phyloP scores from a whole-genome alignment of 2,797 vertebrate genomes.

The Hippocampus kuda region DNA sequence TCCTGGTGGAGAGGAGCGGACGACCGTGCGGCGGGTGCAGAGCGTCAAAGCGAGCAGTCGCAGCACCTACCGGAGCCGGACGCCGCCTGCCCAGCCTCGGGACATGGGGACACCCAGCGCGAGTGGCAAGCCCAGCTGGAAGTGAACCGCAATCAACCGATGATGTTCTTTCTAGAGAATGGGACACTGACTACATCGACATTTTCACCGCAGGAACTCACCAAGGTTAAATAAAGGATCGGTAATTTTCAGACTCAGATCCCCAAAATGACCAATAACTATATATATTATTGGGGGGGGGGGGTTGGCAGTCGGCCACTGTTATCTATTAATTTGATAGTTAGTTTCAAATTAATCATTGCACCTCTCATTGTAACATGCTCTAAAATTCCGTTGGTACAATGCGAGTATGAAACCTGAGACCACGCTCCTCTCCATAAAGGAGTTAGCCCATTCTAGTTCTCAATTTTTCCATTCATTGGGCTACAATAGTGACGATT shows the following conservation, averaged over 20 bases:
- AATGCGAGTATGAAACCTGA: too few relatives aligned
- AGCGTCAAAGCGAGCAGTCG: slow-evolving; percentile 70
- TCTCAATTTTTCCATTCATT: too few relatives aligned
- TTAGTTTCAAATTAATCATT: too few relatives aligned
- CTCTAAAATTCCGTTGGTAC: too few relatives aligned
- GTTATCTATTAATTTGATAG: neutral
- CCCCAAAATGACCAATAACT: too few relatives aligned
- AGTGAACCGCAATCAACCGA: slow-evolving; percentile 53
- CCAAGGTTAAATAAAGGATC: neutral
- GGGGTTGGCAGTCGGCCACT: neutral
- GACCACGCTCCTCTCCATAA: too few relatives aligned
- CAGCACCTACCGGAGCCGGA: slow-evolving; percentile 55
- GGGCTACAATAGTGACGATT: too few relatives aligned
- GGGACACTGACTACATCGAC: neutral
- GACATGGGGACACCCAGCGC: slow-evolving; percentile 59
- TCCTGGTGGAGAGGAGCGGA: slow-evolving; percentile 53
- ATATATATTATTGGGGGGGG: too few relatives aligned
- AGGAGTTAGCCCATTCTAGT: too few relatives aligned
- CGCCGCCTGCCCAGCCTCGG: slow-evolving; percentile 57
- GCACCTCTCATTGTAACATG: too few relatives aligned
- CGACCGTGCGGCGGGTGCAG: slow-evolving; percentile 66
- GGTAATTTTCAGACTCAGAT: too few relatives aligned
- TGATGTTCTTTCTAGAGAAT: neutral
- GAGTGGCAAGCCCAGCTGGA: slow-evolving; percentile 73
- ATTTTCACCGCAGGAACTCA: neutral